Base-by-base conservation (phyloP, 2,113 vertebrate species). In the Strix aluco region DNA sequence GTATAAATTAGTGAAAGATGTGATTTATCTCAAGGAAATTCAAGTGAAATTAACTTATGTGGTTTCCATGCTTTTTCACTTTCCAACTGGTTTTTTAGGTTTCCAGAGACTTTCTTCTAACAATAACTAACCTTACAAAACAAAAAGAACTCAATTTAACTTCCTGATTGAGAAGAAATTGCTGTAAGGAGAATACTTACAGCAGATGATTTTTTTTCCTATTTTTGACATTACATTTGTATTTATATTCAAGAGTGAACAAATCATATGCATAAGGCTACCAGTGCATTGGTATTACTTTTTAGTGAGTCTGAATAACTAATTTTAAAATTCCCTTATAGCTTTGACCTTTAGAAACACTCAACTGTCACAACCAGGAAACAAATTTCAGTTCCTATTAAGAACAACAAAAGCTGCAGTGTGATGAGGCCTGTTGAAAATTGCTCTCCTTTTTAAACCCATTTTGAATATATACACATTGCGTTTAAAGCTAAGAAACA, bases 301-400 rank as follows among this genome's bases (percentile, higher is more conserved):
- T 81, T 77, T n/a, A 87, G 74, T 36, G 46, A 93, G 52, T 11
- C 25, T 86, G 59, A 88, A 86, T 81, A 92, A 80, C 71, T 93
- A 83, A 94, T 94, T 95, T 86, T 69, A 90, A 90, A 96, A 80
- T 77, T 93, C 46, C 29, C 36, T 90, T 86, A 70, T 22, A 87
- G 44, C 10, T 96, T 69, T 95, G 70, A 75, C 78, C 91, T 95
- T 95, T 89, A 67, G 49, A 96, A 86, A 71, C 14, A 61, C n/a
- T 82, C 49, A 90, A 49, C 25, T 72, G 10, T 82, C 54, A 93
- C 49, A 90, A 62, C 15, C 38, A 3, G 34, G 36, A 93, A 96
- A 91, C 1, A 19, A 87, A 91, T 77, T 85, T 86, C 70, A 82
- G 17, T 10, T 94, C 42, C 54, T 16, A 23, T 75, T 61, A 87